Conservation (phyloP, 2,888 invertebrate genomes). For the Ochropleura leucogaster region DNA sequence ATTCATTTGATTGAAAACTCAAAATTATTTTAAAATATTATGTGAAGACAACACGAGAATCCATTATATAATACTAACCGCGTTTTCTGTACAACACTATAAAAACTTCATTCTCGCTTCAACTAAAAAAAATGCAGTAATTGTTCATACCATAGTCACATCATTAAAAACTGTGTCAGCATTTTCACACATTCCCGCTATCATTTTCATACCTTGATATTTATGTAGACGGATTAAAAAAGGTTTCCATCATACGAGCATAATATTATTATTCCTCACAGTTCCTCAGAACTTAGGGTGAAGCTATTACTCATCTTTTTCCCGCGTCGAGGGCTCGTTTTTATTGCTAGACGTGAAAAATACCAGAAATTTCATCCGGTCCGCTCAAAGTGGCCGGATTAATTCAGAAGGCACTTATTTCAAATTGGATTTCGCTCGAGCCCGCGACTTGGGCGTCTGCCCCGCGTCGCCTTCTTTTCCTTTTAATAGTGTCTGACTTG, state of each 20-base stretch:
- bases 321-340: slow-evolving; percentile 85
- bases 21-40: background rate
- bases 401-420: slow-evolving; percentile 90
- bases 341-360: slow-evolving; percentile 90
- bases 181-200: slow-evolving; percentile 59
- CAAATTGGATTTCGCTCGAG: slow-evolving; percentile 89
- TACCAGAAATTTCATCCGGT: slow-evolving; percentile 90
- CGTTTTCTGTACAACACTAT: background rate
- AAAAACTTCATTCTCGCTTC: background rate
- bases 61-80: background rate
- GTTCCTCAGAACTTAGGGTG: slow-evolving; percentile 83
- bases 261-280: slow-evolving; percentile 88
- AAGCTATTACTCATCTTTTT: slow-evolving; percentile 89
- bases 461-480: slow-evolving; percentile 82
- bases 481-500: slow-evolving; percentile 85
- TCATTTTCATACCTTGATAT: slow-evolving; percentile 71
- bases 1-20: background rate
- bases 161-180: slow-evolving; percentile 56
- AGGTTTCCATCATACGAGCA: slow-evolving; percentile 83
- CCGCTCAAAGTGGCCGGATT: slow-evolving; percentile 89
- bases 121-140: slow-evolving; percentile 6
- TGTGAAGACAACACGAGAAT: background rate
- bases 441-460: slow-evolving; percentile 75
- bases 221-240: slow-evolving; percentile 81
- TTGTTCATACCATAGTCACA: slow-evolving; percentile 32